Conservation (phyloP, 2,888 invertebrate species). For the Drosophila quinaria region DNA sequence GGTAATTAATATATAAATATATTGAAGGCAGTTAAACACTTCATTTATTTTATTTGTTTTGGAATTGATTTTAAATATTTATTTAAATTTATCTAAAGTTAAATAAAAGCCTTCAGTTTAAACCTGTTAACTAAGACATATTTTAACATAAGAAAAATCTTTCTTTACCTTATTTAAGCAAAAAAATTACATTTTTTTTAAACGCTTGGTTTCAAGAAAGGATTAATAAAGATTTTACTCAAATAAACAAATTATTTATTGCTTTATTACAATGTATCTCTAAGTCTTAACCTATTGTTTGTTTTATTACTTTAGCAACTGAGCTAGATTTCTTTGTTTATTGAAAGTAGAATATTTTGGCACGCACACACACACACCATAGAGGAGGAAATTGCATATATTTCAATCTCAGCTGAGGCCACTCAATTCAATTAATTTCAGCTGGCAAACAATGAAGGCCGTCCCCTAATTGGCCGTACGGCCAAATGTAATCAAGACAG, state of each 20-base stretch:
- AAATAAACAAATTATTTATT: too few relatives aligned
- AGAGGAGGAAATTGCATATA: conserved; percentile 46
- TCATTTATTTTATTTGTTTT: too few relatives aligned
- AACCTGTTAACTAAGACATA: too few relatives aligned
- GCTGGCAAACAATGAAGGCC: conserved; percentile 71
- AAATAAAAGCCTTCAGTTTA: too few relatives aligned
- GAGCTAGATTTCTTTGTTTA: conserved; percentile 12
- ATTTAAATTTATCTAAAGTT: too few relatives aligned
- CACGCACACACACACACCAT: background rate
- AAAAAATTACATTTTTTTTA: too few relatives aligned
- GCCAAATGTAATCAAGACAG: conserved; percentile 70
- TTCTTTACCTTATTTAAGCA: too few relatives aligned
- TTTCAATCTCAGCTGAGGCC: conserved; percentile 71
- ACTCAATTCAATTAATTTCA: conserved; percentile 77
- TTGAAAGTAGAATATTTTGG: conserved; percentile 6
- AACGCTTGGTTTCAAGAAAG: too few relatives aligned
- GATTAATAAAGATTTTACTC: too few relatives aligned
- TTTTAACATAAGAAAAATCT: too few relatives aligned
- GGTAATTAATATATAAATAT: background rate
- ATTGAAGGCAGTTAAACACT: background rate
- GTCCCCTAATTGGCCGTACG: conserved; percentile 65
- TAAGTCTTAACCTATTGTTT: background rate
- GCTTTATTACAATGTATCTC: background rate
- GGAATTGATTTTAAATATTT: background rate
- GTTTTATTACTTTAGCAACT: background rate